A percentile compares a stretch with the other conserved stretches of the same genome.
Conservation (phyloP, 2,888 invertebrate genomes). For the Miltochrista miniata region DNA sequence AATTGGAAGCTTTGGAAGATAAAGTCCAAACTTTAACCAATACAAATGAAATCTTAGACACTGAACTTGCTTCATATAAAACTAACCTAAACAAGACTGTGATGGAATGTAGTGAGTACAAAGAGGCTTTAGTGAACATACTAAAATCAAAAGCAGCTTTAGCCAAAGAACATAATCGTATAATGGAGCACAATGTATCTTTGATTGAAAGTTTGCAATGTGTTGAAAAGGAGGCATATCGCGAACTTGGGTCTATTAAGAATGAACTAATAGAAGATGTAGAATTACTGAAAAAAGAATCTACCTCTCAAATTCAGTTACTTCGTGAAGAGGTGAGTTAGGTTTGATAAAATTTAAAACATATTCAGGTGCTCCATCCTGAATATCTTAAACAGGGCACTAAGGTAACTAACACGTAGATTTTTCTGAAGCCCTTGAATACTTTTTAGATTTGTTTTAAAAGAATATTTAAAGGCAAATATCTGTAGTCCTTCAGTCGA, state of each 20-base stretch:
- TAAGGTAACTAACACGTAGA: too few relatives aligned
- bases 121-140: conserved; percentile 75
- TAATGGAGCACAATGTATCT: conserved; percentile 78
- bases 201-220: conserved; percentile 75
- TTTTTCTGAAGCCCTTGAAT: too few relatives aligned
- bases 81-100: conserved; percentile 61
- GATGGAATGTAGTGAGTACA: conserved; percentile 75
- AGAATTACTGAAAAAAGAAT: conserved; percentile 71
- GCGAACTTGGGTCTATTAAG: conserved; percentile 74
- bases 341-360: too few relatives aligned
- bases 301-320: conserved; percentile 67
- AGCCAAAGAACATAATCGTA: conserved; percentile 73
- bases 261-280: conserved; percentile 77
- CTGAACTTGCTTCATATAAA: conserved; percentile 63
- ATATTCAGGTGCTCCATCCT: too few relatives aligned
- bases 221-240: conserved; percentile 76
- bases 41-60: conserved; percentile 63
- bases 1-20: conserved; percentile 81
- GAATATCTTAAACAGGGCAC: too few relatives aligned
- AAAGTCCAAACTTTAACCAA: conserved; percentile 60
- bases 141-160: conserved; percentile 74
- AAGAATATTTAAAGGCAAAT: too few relatives aligned
- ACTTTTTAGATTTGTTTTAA: too few relatives aligned
- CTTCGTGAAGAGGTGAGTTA: conserved; percentile 71
- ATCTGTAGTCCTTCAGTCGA: too few relatives aligned